Conservation (phyloP, 2,888 invertebrate genomes). For the Spodoptera littoralis region DNA sequence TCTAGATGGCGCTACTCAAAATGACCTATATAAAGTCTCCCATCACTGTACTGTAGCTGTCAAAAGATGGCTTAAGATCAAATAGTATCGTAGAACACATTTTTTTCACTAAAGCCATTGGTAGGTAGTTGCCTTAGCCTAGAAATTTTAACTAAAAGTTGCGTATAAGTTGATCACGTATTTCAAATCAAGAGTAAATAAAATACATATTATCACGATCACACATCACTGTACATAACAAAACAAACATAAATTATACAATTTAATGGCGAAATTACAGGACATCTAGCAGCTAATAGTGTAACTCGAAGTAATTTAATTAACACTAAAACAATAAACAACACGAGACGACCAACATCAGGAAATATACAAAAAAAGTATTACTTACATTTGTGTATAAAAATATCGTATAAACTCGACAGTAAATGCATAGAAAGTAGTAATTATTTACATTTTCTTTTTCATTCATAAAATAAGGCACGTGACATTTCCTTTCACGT, state of each 20-base stretch:
- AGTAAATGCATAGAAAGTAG: conserved; percentile 56
- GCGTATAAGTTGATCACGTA: too few species aligned
- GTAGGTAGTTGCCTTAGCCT: too few species aligned
- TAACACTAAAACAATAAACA: conserved; percentile 45
- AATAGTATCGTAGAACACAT: too few species aligned
- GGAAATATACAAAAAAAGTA: conserved; percentile 39
- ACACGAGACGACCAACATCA: conserved; percentile 28
- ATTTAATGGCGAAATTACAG: conserved; percentile 38
- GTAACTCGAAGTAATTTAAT: conserved; percentile 30
- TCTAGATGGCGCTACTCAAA: too few species aligned
- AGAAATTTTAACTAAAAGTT: too few species aligned
- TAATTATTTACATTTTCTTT: conserved; percentile 34
- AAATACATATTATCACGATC: conserved; percentile 11
- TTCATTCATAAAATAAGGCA: conserved; percentile 48
- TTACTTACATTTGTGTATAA: conserved; percentile 29
- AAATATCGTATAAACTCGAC: conserved; percentile 40
- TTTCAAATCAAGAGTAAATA: conserved; percentile 27
- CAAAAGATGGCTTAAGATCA: too few species aligned
- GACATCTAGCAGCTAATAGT: conserved; percentile 37
- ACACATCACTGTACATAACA: conserved; percentile 26
- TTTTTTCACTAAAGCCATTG: too few species aligned
- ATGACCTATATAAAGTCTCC: too few species aligned
- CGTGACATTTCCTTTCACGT: conserved; percentile 49
- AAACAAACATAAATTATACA: conserved; percentile 46
- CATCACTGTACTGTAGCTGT: too few species aligned